phyloP scores from a whole-genome alignment of 2,797 vertebrate species.

The Morelia viridis region DNA sequence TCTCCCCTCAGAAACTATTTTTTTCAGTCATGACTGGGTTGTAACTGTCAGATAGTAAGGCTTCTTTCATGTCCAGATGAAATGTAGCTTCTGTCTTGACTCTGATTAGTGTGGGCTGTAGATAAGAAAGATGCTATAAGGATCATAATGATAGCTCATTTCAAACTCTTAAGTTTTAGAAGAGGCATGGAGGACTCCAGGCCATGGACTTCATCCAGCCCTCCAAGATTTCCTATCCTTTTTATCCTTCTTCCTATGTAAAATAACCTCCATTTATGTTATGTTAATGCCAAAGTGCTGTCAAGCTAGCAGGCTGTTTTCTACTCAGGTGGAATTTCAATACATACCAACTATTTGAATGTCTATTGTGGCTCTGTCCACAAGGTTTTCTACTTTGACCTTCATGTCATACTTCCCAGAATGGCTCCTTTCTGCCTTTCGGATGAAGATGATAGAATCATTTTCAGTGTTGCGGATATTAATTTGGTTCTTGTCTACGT shows the following conservation, averaged over 20 bases:
- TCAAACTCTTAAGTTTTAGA: not conserved
- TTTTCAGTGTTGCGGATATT: slow-evolving; percentile 95
- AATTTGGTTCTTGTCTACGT: slow-evolving; percentile 86
- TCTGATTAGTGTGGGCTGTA: not conserved
- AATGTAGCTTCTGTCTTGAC: not conserved
- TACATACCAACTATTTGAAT: slow-evolving; percentile 94
- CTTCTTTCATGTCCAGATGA: not conserved
- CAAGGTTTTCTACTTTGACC: slow-evolving; percentile 90
- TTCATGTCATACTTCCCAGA: slow-evolving; percentile 93
- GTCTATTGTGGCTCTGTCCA: slow-evolving; percentile 86
- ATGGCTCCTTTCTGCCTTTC: slow-evolving; percentile 92
- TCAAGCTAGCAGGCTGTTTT: not conserved
- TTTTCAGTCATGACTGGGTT: not conserved
- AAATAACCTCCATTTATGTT: not conserved
- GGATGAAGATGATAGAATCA: slow-evolving; percentile 96
- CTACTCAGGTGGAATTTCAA: not conserved
- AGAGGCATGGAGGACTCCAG: not conserved
- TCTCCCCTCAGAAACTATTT: not conserved
- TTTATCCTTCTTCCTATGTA: not conserved
- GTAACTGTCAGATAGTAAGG: not conserved
- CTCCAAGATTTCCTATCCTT: not conserved
- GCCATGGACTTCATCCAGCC: not conserved
- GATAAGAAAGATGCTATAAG: not conserved
- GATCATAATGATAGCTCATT: not conserved
- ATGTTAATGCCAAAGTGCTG: not conserved